These are phyloP conservation scores for Alosa sapidissima DNA, from an alignment of 2,797 vertebrate species.

Conservation along the genomic window DNA sequence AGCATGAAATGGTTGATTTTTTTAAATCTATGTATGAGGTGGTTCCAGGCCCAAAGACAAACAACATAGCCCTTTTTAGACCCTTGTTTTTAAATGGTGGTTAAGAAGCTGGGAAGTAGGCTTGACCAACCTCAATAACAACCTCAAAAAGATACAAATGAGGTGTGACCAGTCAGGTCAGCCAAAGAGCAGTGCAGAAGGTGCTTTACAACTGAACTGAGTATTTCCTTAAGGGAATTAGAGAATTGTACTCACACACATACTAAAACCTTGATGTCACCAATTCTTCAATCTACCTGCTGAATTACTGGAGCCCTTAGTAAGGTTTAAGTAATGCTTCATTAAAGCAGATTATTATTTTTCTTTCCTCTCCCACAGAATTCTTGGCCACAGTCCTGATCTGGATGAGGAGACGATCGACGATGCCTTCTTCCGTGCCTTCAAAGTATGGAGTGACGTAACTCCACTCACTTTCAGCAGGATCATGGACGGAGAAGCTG, in stretches of 20 bases:
- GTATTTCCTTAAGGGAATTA: slow-evolving; percentile 12
- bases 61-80: slow-evolving; percentile 32
- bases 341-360: not conserved
- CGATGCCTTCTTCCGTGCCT: slow-evolving; percentile 93
- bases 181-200: not conserved
- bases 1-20: not conserved
- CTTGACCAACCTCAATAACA: slow-evolving; percentile 57
- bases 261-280: not conserved
- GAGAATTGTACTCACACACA: not conserved
- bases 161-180: slow-evolving; percentile 33
- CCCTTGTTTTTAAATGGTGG: not conserved
- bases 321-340: no score
- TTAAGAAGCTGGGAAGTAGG: slow-evolving; percentile 46
- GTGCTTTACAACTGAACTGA: not conserved
- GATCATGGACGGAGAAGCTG: slow-evolving; percentile 92
- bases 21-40: slow-evolving; percentile 46
- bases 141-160: slow-evolving; percentile 45
- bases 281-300: not conserved
- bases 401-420: slow-evolving; percentile 93
- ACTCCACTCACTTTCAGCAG: slow-evolving; percentile 88
- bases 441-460: slow-evolving; percentile 95
- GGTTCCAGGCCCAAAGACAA: not conserved
- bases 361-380: slow-evolving; percentile 71
- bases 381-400: slow-evolving; percentile 89
- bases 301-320: no score